These are phyloP conservation scores for Camelus bactrianus DNA, from an alignment of 2,113 vertebrate species.

Conservation along the genomic window DNA sequence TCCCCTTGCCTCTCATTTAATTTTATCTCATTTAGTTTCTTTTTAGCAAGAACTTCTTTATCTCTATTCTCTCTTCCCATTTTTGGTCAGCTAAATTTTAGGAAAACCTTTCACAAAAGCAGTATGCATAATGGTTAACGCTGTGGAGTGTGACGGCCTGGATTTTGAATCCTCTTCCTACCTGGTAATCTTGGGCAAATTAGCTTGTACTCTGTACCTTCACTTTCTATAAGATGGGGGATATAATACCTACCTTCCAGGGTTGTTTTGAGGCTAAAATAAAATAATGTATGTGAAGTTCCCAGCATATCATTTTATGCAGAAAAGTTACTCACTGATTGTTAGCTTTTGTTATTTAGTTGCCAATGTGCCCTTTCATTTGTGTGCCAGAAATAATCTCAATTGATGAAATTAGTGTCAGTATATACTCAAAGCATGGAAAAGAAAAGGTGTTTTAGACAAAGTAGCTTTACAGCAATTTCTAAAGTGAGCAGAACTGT, in stretches of 20 bases:
- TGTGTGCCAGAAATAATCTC: slow-evolving; percentile 50
- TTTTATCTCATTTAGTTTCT: background rate
- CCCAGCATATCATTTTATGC: slow-evolving; percentile 18
- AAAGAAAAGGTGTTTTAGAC: slow-evolving; percentile 26
- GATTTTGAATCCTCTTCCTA: background rate
- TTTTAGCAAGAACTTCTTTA: background rate
- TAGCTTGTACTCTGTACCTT: background rate
- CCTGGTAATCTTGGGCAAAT: background rate
- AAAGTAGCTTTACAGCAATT: slow-evolving; percentile 30
- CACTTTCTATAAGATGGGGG: background rate
- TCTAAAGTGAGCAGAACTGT: slow-evolving; percentile 29
- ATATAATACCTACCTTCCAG: background rate
- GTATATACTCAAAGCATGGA: background rate
- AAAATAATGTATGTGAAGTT: background rate
- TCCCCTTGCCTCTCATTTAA: background rate
- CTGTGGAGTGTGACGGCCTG: background rate
- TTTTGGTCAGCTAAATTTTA: background rate
- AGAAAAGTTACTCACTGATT: background rate
- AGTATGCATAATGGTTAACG: background rate
- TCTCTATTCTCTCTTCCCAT: background rate
- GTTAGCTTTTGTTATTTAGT: slow-evolving; percentile 42
- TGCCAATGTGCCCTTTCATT: slow-evolving; percentile 33
- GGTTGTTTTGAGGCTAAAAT: slow-evolving; percentile 2
- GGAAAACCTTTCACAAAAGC: background rate
- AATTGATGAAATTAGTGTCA: slow-evolving; percentile 56